Percentiles rank a stretch among this genome's conserved stretches.
These are phyloP conservation scores for Microcebus griseorufus DNA, from an alignment of 2,113 vertebrate species.

Conservation along the genomic window DNA sequence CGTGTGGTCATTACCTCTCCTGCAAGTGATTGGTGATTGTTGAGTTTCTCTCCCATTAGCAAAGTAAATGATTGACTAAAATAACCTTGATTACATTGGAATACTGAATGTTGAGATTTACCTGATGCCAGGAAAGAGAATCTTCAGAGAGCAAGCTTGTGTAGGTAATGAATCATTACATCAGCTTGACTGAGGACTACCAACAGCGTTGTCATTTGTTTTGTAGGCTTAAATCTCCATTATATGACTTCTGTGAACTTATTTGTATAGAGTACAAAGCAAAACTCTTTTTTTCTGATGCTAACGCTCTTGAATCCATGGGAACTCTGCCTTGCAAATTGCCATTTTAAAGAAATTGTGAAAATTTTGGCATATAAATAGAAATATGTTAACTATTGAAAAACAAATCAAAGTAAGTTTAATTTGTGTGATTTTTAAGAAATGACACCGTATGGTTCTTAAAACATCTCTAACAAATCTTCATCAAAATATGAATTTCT, in stretches of 20 bases:
- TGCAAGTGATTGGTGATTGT: not conserved
- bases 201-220: not conserved
- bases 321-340: not conserved
- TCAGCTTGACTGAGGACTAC: not conserved
- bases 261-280: not conserved
- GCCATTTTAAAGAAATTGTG: not conserved
- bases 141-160: not conserved
- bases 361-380: conserved; percentile 44
- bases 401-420: conserved; percentile 58
- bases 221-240: not conserved
- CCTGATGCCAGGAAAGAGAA: not conserved
- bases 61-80: not conserved
- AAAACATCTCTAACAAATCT: conserved; percentile 26
- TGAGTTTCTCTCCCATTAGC: not conserved
- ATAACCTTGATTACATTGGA: not conserved
- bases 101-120: not conserved
- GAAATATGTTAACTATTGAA: conserved; percentile 60
- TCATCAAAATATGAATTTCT: conserved; percentile 26
- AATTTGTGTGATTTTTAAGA: conserved; percentile 65
- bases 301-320: not conserved
- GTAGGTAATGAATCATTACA: not conserved
- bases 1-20: not conserved
- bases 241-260: not conserved
- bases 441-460: conserved; percentile 50
- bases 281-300: not conserved